Evolutionary conservation across 2,888 invertebrate genomes (phyloP), one percentile per base, ranked within the genome.

Genomic region (Pilophorus perplexus): DNA sequence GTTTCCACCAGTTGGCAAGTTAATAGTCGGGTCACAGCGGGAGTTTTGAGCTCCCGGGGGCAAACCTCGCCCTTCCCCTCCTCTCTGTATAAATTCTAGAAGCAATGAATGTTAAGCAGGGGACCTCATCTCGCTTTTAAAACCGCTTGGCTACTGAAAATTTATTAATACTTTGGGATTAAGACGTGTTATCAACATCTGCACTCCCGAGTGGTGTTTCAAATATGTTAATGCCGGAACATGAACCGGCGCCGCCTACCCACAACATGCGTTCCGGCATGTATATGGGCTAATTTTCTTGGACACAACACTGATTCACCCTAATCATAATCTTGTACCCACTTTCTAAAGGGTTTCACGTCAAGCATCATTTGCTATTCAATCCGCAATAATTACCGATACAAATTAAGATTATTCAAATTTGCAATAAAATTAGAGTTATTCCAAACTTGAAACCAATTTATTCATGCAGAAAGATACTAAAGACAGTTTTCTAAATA

Each of bases 81-180:
- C 33, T 52, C 33, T 52, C 28, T 25, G 52, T 14, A 52, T 52
- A 52, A 52, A 52, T 52, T 52, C 52, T 52, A 52, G 52, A 52
- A 52, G 52, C 52, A 52, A 52, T 52, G 52, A 52, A 52, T 52
- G 52, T 52, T 52, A 52, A 52, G 33, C 52, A 52, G 52, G 52
- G n/a, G 28, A 25, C 52, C 46, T 28, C 52, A 28, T 52, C 33
- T 52, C 52, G 28, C 52, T 52, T 18, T 27, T n/a, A n/a, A 52
- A 52, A 52, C 28, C 52, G 52, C 27, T 28, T n/a, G n/a, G 52
- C 52, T 52, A 52, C 52, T 52, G 52, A 27, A 52, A 52, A 52
- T 52, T 52, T 52, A 52, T 52, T 52, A 52, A 52, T 52, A 52
- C 52, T 28, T 27, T 20, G 33, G 52, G 52, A 52, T 52, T 52